Evolutionary conservation across 2,888 invertebrate species (phyloP), one percentile per base, ranked within the genome.

Genomic region (Eubasilissa splendida): DNA sequence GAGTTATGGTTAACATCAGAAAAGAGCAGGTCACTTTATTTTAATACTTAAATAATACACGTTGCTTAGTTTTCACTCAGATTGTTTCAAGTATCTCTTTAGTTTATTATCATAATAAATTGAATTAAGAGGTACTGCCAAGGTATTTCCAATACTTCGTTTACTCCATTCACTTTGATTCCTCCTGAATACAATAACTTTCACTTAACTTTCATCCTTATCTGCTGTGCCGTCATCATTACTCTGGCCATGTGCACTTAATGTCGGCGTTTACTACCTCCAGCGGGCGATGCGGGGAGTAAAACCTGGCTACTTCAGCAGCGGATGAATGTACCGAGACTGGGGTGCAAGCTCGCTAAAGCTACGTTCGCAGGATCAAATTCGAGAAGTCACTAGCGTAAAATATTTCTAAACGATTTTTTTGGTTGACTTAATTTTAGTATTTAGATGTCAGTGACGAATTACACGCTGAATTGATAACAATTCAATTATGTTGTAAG

Each of bases 231-330:
- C 63, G 66, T 58, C 78, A 58, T 78, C 81, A 83, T 83, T 83
- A 83, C 79, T 81, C 75, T 68, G 78, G 42, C 76, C 70, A 42
- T 78, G 71, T 78, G 83, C 81, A 82, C 83, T 83, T 83, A 83
- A 82, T 81, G 83, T 80, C 79, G 70, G 75, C 80, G 74, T 81
- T 80, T 81, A 70, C 56, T 77, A 77, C 76, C 60, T 33, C 42
- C 42, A 42, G 42, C 42, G 42, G 42, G 42, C 42, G 42, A 7
- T 42, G 60, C 52, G 63, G 63, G 63, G 70, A 54, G 33, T 70
- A n/a, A 70, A 70, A 70, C 70, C 54, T 54, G 70, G 54, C 52
- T 70, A 70, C 70, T 54, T 54, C 54, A 53, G 53, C 52, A 42
- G 22, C 50, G 66, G 14, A 4, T 53, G 52, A 53, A 54, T 54